Conservation (phyloP, 2,113 vertebrate genomes). For the Hyperoodon ampullatus region DNA sequence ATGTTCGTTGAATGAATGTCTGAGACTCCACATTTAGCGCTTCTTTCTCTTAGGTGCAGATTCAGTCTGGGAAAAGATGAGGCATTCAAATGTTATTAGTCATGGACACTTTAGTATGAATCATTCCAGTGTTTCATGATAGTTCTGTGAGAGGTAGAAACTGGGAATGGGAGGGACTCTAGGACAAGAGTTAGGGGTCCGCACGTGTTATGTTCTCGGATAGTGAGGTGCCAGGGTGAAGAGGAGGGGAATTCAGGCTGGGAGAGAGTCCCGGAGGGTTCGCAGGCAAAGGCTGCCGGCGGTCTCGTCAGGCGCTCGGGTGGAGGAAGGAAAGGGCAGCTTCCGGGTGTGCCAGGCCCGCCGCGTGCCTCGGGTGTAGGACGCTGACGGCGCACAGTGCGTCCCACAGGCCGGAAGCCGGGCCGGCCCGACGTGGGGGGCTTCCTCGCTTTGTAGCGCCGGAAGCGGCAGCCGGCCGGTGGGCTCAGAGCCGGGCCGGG, state of each 20-base stretch:
- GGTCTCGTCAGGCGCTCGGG: background rate
- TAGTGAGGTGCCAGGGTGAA: background rate
- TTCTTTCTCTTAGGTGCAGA: background rate
- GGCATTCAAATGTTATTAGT: background rate
- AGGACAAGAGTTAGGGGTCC: background rate
- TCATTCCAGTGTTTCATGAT: background rate
- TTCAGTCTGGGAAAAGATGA: conserved; percentile 1
- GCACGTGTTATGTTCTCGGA: background rate
- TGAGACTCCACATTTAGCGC: background rate
- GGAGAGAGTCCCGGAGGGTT: background rate
- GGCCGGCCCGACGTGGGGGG: conserved; percentile 65
- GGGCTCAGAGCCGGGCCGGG: background rate
- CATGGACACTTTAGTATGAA: background rate
- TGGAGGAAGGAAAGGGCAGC: background rate
- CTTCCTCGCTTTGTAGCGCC: conserved; percentile 84
- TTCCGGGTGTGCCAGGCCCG: background rate
- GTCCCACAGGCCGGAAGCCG: background rate
- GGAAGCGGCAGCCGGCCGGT: background rate
- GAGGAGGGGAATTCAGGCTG: background rate
- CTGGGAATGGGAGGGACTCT: background rate
- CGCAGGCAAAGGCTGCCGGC: background rate
- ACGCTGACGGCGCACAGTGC: rapidly evolving
- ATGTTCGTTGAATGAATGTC: background rate
- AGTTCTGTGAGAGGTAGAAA: background rate
- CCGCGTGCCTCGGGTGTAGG: background rate